These are phyloP conservation scores for Python bivittatus DNA, from an alignment of 2,113 vertebrate genomes.

Conservation along the genomic window DNA sequence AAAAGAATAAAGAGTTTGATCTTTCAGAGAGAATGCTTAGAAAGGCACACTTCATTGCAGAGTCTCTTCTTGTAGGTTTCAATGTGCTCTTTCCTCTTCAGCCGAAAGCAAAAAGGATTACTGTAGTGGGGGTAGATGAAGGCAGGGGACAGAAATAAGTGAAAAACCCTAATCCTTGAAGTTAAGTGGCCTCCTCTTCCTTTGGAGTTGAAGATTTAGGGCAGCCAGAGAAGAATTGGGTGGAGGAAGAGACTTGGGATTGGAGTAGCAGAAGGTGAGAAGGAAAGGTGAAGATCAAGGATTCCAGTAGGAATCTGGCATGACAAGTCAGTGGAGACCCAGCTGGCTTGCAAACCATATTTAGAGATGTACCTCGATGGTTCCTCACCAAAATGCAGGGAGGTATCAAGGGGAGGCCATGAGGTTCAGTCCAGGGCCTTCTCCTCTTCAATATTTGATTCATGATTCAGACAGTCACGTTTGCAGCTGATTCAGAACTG, in stretches of 20 bases:
- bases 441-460: too few relatives aligned
- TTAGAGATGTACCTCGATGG: too few relatives aligned
- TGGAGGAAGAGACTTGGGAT: too few relatives aligned
- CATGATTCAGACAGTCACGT: too few relatives aligned
- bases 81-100: neutral
- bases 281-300: neutral
- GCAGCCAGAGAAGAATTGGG: neutral
- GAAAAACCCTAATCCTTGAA: neutral
- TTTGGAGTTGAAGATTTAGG: neutral
- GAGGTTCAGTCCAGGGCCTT: too few relatives aligned
- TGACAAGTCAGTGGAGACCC: too few relatives aligned
- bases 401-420: too few relatives aligned
- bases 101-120: neutral
- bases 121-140: neutral
- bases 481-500: too few relatives aligned
- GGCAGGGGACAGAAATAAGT: too few relatives aligned
- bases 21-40: neutral
- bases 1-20: neutral
- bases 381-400: too few relatives aligned
- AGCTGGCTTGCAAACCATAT: too few relatives aligned
- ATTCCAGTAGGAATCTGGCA: neutral
- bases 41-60: neutral
- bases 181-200: neutral
- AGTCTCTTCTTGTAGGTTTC: neutral
- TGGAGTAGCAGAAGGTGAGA: neutral